Evolutionary conservation across 1,140 invertebrate genomes (phyloP), one percentile per base, ranked within the genome.

Genomic region (Epicauta chinensis): DNA sequence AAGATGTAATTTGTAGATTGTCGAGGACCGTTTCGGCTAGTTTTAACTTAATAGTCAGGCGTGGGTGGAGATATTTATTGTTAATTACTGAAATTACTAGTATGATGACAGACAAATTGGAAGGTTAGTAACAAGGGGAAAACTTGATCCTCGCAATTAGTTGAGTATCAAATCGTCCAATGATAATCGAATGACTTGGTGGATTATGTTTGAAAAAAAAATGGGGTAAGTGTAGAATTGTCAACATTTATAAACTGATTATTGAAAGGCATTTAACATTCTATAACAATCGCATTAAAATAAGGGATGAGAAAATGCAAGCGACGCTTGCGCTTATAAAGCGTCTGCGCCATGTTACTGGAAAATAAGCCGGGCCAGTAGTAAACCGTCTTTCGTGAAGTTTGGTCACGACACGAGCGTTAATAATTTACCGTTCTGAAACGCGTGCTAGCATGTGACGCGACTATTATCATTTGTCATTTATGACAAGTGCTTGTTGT

Each of bases 261-360:
- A 61, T 61, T 59, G 56, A 51, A 53, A 46, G 49, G 48, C 55
- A 56, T 57, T 61, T 61, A 61, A 56, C 56, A 61, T 59, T 59
- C 59, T 61, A 51, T 56, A 59, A 53, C 59, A 56, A 61, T 61
- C 56, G 53, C 51, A 61, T 61, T 61, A 61, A 58, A 61, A 59
- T 61, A 61, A 61, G 50, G 59, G 53, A 53, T 53, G 56, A 58
- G 59, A 58, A 59, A 59, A 49, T 40, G 49, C 50, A 38, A 31
- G 53, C 36, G 45, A 51, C 47, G 53, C 56, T 44, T 51, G 59
- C 59, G 59, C 50, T 40, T 34, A 46, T 37, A 14, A 34, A 35
- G 49, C 59, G 56, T 49, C 59, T 61, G 59, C 59, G 59, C 59
- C 32, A 32, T 55, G 46, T 61, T 52, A 36, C 40, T 38, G 17